These are phyloP conservation scores for Podilymbus podiceps DNA, from an alignment of 2,113 vertebrate genomes.

Conservation along the genomic window DNA sequence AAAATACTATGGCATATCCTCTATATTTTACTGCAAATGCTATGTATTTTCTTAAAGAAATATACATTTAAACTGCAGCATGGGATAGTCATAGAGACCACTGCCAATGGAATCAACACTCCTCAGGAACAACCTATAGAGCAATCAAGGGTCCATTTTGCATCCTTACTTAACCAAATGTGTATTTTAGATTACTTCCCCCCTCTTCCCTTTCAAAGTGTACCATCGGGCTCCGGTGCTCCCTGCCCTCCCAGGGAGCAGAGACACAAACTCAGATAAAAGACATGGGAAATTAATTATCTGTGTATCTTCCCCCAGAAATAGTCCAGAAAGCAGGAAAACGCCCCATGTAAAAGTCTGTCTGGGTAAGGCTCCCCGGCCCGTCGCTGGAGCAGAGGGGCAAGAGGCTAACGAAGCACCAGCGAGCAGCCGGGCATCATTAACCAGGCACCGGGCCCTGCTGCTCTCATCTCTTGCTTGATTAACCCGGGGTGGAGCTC, in stretches of 20 bases:
- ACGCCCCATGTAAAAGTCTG: background rate
- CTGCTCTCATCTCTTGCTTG: background rate
- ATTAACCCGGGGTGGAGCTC: background rate
- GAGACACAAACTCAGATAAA: background rate
- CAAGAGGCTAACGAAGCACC: background rate
- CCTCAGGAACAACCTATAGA: too few relatives aligned
- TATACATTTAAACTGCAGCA: background rate
- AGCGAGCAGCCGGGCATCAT: background rate
- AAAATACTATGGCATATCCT: background rate
- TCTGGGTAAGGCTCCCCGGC: background rate
- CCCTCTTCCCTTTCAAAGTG: background rate
- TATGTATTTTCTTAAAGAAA: conserved; percentile 48
- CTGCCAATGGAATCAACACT: background rate
- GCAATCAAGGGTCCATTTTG: background rate
- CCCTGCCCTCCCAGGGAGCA: background rate
- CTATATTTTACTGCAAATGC: background rate
- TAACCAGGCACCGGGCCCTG: rapidly evolving
- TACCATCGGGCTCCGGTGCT: background rate
- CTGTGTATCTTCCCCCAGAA: background rate
- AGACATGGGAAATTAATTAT: background rate
- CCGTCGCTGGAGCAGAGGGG: rapidly evolving
- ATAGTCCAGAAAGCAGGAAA: background rate
- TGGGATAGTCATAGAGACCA: background rate
- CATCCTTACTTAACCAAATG: background rate
- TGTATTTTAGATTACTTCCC: background rate